Conservation (phyloP, 2,797 vertebrate genomes). For the Anniella stebbinsi region DNA sequence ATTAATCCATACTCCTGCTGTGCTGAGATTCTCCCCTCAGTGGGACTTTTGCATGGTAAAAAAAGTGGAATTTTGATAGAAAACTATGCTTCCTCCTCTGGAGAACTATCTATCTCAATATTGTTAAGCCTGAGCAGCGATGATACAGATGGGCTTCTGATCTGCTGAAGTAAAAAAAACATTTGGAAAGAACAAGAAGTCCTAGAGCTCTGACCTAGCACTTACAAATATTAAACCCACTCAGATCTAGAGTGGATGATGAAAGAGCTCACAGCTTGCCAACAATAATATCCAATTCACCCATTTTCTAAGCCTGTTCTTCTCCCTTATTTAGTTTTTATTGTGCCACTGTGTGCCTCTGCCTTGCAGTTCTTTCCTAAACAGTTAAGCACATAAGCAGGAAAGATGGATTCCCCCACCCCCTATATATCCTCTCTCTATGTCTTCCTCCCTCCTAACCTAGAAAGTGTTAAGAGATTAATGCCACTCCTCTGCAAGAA, state of each 20-base stretch:
- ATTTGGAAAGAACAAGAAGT: not conserved
- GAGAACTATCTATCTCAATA: not conserved
- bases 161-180: not conserved
- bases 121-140: not conserved
- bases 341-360: not conserved
- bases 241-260: not conserved
- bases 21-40: too few relatives aligned
- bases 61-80: not conserved
- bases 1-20: too few relatives aligned
- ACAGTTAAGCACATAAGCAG: not conserved
- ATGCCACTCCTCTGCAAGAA: conserved; percentile 53
- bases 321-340: not conserved
- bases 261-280: not conserved
- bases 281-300: not conserved
- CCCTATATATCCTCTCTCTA: not conserved
- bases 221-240: not conserved
- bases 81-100: not conserved
- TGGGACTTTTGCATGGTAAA: not conserved
- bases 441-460: conserved; percentile 12
- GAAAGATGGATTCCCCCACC: not conserved
- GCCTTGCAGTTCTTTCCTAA: too few relatives aligned
- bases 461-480: conserved; percentile 59
- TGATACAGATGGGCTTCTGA: not conserved
- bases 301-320: not conserved
- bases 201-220: not conserved